Evolutionary conservation across 2,888 invertebrate species (phyloP), one percentile per base, ranked within the genome.

Genomic region (Stenodera caucasica): DNA sequence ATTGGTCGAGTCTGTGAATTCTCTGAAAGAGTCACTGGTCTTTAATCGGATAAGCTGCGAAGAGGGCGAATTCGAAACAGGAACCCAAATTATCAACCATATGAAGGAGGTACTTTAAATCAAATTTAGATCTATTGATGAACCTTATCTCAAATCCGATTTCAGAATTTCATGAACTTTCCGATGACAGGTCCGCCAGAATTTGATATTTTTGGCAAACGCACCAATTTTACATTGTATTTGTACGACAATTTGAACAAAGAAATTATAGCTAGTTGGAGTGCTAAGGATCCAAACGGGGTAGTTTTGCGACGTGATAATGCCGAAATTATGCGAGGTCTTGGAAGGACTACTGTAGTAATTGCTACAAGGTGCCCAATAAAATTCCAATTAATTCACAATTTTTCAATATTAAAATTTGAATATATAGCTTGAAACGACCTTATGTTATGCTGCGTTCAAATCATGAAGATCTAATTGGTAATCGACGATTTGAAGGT

Each of bases 401-500:
- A 81, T 80, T 51, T 80, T 85, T 12, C 79, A 81, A 64, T 83
- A 78, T 30, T 26, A 82, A 81, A 65, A 69, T 73, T 5, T 81
- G 83, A 60, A 2, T 74, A 69, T 53, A 81, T 83, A 1, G 75
- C 77, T 1, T 81, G 83, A 2, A 70, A 68, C 71, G 71, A 62
- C 91, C 91, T 54, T 79, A 75, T 56, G 82, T 93, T 3, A 87
- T 89, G 0, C 88, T 92, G 5, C 74, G 70, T 75, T 80, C 12
- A 84, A 86, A 29, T 92, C 93, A 0, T 92, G 88, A 86, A 76
- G 76, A 82, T 1, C 72, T 85, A 29, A 84, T 83, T 55, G 93
- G 91, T 1, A 94, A 92, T 73, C 90, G 87, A 66, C 84, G 88
- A 53, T 95, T 86, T 75, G 91, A 93, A 77, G 96, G 96, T 0